phyloP scores from a whole-genome alignment of 2,113 vertebrate genomes.

The Takifugu flavidus region DNA sequence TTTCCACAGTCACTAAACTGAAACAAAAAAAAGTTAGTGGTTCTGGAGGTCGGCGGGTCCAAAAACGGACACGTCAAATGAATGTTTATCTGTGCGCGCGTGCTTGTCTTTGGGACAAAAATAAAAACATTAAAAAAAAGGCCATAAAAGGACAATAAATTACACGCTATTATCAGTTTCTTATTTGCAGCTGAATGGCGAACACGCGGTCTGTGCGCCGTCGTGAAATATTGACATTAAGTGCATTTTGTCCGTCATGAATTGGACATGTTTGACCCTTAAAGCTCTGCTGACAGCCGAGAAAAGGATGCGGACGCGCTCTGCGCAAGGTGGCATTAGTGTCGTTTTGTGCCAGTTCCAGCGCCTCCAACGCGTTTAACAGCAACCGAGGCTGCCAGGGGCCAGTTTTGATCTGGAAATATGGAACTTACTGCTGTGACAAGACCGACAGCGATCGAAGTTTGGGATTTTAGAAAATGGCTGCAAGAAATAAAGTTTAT shows the following conservation, averaged over 20 bases:
- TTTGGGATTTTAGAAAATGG: too few relatives aligned
- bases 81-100: conserved; percentile 25
- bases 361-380: too few relatives aligned
- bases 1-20: conserved; percentile 69
- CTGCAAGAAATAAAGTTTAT: too few relatives aligned
- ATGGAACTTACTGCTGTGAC: too few relatives aligned
- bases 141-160: conserved; percentile 8
- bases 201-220: conserved; percentile 11
- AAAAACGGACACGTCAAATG: conserved; percentile 44
- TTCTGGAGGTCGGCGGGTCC: conserved; percentile 53
- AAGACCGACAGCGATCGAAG: too few relatives aligned
- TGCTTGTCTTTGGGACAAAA: background rate
- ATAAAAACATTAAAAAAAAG: background rate
- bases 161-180: background rate
- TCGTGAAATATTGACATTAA: conserved; percentile 26
- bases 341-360: conserved; percentile 77
- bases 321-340: conserved; percentile 72
- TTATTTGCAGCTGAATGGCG: conserved; percentile 15
- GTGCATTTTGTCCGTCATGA: conserved; percentile 76
- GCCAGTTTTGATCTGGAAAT: conserved; percentile 12
- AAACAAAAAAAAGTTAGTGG: conserved; percentile 73
- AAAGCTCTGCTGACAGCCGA: conserved; percentile 56
- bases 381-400: conserved; percentile 12
- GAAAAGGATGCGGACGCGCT: conserved; percentile 33
- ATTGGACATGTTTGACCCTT: conserved; percentile 83